These are phyloP conservation scores for Cryptocheilus praepositus DNA, from an alignment of 2,888 invertebrate genomes.

Conservation along the genomic window DNA sequence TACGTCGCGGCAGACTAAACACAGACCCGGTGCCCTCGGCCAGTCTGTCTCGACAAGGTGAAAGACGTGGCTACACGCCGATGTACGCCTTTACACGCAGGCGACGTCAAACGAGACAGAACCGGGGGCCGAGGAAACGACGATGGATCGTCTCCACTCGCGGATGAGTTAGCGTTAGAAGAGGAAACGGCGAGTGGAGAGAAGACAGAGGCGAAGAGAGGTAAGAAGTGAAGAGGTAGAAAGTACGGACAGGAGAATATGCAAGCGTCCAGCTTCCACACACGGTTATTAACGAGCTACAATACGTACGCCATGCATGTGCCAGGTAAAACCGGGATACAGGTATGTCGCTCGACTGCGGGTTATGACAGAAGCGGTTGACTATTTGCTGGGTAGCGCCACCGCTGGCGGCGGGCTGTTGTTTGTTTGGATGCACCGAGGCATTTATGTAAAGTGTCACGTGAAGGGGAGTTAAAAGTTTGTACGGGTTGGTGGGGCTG, in stretches of 20 bases:
- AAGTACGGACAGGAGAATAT: no score
- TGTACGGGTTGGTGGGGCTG: no score
- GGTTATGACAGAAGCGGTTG: no score
- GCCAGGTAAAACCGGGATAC: neutral
- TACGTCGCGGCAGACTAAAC: no score
- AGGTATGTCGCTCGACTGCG: neutral
- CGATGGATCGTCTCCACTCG: slow-evolving; percentile 7
- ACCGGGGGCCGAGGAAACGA: slow-evolving; percentile 16
- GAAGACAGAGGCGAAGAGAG: slow-evolving; percentile 16
- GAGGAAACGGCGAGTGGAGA: neutral
- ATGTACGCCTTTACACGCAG: slow-evolving; percentile 8
- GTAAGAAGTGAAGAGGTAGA: neutral
- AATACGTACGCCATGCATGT: neutral
- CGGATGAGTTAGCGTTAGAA: neutral
- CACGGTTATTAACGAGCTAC: slow-evolving; percentile 1
- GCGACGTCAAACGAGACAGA: slow-evolving; percentile 6
- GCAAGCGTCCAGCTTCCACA: neutral
- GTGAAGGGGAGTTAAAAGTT: no score
- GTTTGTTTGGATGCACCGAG: no score
- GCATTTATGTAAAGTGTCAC: no score
- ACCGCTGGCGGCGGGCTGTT: no score
- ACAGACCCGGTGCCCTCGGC: neutral
- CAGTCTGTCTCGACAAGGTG: slow-evolving; percentile 24
- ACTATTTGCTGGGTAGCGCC: no score
- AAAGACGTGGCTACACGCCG: slow-evolving; percentile 30